phyloP scores from a whole-genome alignment of 2,888 invertebrate genomes.

The Sinohyriopsis cumingii region DNA sequence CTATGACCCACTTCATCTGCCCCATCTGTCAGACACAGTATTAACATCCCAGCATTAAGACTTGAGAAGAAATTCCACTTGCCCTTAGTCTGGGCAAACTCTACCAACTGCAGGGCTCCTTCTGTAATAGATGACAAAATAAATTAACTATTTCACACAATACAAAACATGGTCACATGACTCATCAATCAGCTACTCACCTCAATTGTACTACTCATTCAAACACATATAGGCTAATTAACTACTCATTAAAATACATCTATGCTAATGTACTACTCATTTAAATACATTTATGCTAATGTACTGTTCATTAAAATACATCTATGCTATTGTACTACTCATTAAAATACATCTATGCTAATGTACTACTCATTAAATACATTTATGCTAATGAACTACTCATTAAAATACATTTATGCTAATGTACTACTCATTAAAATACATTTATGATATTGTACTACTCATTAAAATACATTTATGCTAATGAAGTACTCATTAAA shows the following conservation, averaged over 20 bases:
- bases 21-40: conserved; percentile 61
- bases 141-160: background rate
- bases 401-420: no score
- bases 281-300: background rate
- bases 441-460: no score
- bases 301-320: no score
- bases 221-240: background rate
- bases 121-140: conserved; percentile 37
- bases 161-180: background rate
- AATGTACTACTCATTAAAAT: no score
- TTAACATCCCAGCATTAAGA: conserved; percentile 35
- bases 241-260: background rate
- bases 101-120: conserved; percentile 41
- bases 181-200: no score
- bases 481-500: no score
- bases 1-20: conserved; percentile 58
- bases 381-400: no score
- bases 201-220: no score
- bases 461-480: no score
- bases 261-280: background rate
- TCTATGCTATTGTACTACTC: no score
- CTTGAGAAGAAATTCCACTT: conserved; percentile 56
- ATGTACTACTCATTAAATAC: no score
- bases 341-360: no score
- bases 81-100: conserved; percentile 39